Evolutionary conservation across 2,888 invertebrate species (phyloP), one percentile per base, ranked within the genome.

Genomic region (Chouioia cunea): DNA sequence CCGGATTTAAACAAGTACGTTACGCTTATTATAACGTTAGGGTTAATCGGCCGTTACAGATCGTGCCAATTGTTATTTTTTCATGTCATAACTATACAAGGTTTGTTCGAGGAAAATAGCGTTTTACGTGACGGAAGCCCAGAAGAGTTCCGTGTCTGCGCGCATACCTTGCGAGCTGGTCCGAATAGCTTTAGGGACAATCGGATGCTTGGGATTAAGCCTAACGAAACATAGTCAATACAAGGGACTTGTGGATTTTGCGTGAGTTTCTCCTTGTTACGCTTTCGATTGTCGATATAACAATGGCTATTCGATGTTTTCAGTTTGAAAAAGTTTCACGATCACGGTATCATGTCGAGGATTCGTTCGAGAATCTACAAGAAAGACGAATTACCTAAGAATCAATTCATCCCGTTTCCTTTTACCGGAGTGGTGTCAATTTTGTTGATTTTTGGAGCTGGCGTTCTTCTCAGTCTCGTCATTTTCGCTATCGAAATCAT

Each of bases 161-260:
- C 44, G 0, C 14, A 16, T 81, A 0, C 76, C 79, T 0, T 82
- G 82, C 52, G 73, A 77, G 23, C 14, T 80, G 4, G 63, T 54
- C 1, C 50, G 16, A 3, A 52, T 82, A 8, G 46, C 65, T 15
- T 53, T 75, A 0, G 79, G 77, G 1, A 74, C 71, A 18, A 67
- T 76, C 8, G 77, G 78, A 12, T 80, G 77, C 36, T 57, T 80
- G 4, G 77, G 75, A 0, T 73, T 82, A 70, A 68, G 77, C 4
- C 47, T 81, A 15, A 65, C 77, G 0, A 77, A 78, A 23, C 52
- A 59, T 2, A 82, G 72, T 68, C 78, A 75, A 10, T 82, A 77
- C 46, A 80, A 77, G 1, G 47, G 47, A 4, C n/a, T 78, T n/a
- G 64, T 82, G 16, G 80, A 80, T 77, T 75, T 75, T 63, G 74